Conservation (phyloP, 2,797 vertebrate genomes). For the Rhyacichthys aspro region DNA sequence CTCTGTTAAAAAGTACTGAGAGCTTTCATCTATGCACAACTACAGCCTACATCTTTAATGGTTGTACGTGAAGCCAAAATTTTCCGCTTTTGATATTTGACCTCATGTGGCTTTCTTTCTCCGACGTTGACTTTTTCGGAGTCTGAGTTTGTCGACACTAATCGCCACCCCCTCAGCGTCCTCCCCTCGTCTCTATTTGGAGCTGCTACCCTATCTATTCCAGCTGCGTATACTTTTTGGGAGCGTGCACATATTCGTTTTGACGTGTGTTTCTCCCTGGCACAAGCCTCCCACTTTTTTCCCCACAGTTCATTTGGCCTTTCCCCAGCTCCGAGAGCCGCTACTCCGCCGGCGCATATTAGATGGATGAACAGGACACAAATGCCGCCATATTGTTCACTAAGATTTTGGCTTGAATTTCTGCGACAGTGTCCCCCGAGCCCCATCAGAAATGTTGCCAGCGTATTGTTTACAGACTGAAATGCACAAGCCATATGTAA, state of each 20-base stretch:
- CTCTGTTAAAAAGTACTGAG: not conserved
- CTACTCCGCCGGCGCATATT: constrained; percentile 60
- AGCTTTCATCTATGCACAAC: constrained; percentile 5
- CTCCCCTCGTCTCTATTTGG: constrained; percentile 12
- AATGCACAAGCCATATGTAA: constrained; percentile 60
- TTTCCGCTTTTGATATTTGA: too few relatives aligned
- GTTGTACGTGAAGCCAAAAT: too few relatives aligned
- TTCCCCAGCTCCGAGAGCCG: constrained; percentile 52
- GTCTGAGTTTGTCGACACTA: constrained; percentile 29
- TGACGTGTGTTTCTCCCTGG: constrained; percentile 39
- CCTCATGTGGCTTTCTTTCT: too few relatives aligned
- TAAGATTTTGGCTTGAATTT: constrained; percentile 63
- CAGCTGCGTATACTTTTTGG: constrained; percentile 49
- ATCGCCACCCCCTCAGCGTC: constrained; percentile 29
- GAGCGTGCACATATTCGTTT: constrained; percentile 52
- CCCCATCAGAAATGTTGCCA: constrained; percentile 47
- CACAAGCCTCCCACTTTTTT: constrained; percentile 47
- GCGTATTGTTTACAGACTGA: constrained; percentile 59
- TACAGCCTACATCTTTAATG: not conserved
- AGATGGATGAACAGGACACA: constrained; percentile 58
- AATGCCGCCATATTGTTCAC: constrained; percentile 66
- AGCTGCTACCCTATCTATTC: constrained; percentile 52
- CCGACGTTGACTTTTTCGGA: too few relatives aligned
- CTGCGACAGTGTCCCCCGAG: constrained; percentile 49
- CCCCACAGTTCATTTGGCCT: constrained; percentile 58